A percentile compares a stretch with the other conserved stretches of the same genome.
phyloP scores from a whole-genome alignment of 2,113 vertebrate species.

The Brachyhypopomus occidentalis region DNA sequence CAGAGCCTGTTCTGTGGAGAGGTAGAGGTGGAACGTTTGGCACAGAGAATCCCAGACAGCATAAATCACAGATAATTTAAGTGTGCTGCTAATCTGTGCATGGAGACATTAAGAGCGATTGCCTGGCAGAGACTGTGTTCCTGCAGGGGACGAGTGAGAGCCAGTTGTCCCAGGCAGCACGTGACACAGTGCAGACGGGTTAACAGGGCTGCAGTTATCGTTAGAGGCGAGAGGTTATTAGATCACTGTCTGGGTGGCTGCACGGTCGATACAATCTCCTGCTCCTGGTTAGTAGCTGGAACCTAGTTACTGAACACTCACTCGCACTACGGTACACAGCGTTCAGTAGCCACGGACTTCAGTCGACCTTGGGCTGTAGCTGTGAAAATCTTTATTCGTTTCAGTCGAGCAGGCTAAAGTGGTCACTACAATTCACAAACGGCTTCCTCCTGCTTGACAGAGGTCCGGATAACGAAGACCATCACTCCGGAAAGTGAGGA shows the following conservation, averaged over 20 bases:
- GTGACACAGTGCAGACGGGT: conserved; percentile 17
- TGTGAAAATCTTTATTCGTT: background rate
- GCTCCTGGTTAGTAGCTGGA: conserved; percentile 17
- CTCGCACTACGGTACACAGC: background rate
- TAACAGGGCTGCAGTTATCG: conserved; percentile 33
- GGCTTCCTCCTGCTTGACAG: background rate
- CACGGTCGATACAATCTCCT: conserved; percentile 5
- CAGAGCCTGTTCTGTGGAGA: background rate
- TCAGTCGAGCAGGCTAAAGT: background rate
- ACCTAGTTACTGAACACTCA: background rate
- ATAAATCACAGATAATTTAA: conserved; percentile 18
- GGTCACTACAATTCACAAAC: background rate
- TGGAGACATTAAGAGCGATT: conserved; percentile 4
- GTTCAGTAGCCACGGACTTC: conserved; percentile 14
- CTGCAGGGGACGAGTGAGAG: background rate
- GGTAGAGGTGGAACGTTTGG: background rate
- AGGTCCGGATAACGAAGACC: background rate
- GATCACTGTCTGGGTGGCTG: conserved; percentile 1
- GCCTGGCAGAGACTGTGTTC: background rate
- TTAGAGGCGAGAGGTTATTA: conserved; percentile 22
- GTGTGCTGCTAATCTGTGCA: conserved; percentile 19
- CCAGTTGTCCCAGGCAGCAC: background rate
- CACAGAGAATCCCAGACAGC: background rate
- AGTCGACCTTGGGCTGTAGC: background rate
- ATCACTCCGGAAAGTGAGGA: conserved; percentile 16